Conservation (phyloP, 2,797 vertebrate genomes). For the Lates japonicus region DNA sequence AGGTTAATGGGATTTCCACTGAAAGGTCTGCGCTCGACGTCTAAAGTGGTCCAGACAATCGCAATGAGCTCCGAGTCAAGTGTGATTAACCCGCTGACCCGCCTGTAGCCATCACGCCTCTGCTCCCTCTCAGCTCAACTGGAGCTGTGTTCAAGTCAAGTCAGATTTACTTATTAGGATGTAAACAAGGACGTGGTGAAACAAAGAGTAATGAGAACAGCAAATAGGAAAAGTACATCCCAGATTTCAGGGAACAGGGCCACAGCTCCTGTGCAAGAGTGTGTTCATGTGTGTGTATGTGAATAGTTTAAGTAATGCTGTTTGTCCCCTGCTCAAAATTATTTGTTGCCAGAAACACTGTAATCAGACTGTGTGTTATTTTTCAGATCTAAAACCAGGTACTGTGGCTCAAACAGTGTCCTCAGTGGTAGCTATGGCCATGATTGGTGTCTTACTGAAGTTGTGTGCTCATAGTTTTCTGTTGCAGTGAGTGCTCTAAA, state of each 20-base stretch:
- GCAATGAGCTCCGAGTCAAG: slow-evolving; percentile 81
- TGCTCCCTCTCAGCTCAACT: slow-evolving; percentile 52
- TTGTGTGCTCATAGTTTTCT: background rate
- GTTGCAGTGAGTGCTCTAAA: background rate
- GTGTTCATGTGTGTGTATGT: background rate
- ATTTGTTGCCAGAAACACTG: too few species aligned
- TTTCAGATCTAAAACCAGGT: too few species aligned
- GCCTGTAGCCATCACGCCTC: slow-evolving; percentile 60
- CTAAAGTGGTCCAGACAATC: slow-evolving; percentile 81
- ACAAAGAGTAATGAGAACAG: slow-evolving; percentile 22
- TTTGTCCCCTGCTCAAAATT: background rate
- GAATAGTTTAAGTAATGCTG: too few species aligned
- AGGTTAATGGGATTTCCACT: slow-evolving; percentile 85
- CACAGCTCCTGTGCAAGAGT: background rate
- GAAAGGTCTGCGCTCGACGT: slow-evolving; percentile 70
- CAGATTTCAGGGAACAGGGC: background rate
- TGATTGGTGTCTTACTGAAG: background rate
- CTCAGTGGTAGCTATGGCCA: background rate
- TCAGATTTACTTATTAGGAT: slow-evolving; percentile 56
- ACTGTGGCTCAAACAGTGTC: too few species aligned
- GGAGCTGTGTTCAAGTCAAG: slow-evolving; percentile 41
- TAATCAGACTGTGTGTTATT: too few species aligned
- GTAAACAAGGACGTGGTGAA: slow-evolving; percentile 39
- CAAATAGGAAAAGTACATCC: slow-evolving; percentile 1
- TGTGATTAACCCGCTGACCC: slow-evolving; percentile 83